Base-by-base conservation (phyloP, 2,888 invertebrate species). In the Drosophila sordidula region DNA sequence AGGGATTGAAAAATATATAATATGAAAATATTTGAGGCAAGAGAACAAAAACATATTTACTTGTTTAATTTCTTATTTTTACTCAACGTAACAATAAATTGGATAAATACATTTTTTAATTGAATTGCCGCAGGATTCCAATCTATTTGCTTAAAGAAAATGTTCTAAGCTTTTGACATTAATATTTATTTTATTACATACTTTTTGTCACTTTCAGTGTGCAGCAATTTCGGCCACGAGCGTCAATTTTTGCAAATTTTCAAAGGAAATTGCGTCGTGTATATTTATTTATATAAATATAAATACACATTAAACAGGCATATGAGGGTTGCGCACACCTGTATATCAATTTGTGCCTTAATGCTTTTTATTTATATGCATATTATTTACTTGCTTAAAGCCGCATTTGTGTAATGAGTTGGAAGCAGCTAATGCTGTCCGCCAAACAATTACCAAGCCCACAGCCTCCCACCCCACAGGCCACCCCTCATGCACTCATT, bases 321-420 rank as follows among this genome's bases (percentile, higher is more conserved):
- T 2, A 16, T 12, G 11, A 14, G 44, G 45, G 50, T 39, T 41
- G 46, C 39, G 46, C 46, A 46, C 41, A 45, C 29, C 14, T 11
- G 38, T n/a, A 55, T 69, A 61, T 49, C 14, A 6, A 25, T 6
- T 14, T n/a, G 22, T 50, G 4, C 22, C 22, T 4, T 22, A 4
- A 36, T 54, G 22, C 49, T 52, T 46, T 45, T 51, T 69, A 72
- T 69, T 49, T 18, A 57, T 44, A 36, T 44, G 42, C 46, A 47
- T 57, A 65, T 68, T 59, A 65, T 70, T 58, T 57, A 64, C 66
- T 57, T 67, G 54, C 38, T 76, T 71, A 80, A 87, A 84, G 80
- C 85, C 87, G 78, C 68, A 87, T 87, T 89, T 87, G 83, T 59
- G 78, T 75, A 83, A 84, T 87, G 89, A 78, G 78, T 65, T 72